A percentile compares a stretch with the other conserved stretches of the same genome.
Conservation (phyloP, 2,888 invertebrate genomes). For the Acrobasis suavella region DNA sequence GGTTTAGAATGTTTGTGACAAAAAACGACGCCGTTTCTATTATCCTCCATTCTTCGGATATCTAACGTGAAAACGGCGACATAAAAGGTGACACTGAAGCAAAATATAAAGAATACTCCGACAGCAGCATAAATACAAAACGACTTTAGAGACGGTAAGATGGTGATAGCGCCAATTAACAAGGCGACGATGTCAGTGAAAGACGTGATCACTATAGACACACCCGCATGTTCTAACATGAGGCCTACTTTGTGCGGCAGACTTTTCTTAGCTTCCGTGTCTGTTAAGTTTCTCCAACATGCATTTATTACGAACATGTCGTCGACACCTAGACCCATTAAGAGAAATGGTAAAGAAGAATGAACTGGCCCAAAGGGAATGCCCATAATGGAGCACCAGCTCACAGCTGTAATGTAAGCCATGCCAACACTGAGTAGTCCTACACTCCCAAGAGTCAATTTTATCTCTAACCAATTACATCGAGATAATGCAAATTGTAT, state of each 20-base stretch:
- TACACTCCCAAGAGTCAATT: conserved; percentile 85
- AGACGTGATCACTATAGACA: conserved; percentile 92
- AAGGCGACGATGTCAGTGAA: conserved; percentile 92
- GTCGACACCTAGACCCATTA: conserved; percentile 91
- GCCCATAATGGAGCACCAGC: conserved; percentile 87
- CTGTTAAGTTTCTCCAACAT: conserved; percentile 86
- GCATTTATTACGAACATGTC: conserved; percentile 94
- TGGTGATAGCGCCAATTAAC: conserved; percentile 89
- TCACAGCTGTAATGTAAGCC: conserved; percentile 87
- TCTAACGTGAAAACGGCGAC: conserved; percentile 89
- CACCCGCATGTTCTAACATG: conserved; percentile 90
- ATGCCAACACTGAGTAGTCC: conserved; percentile 88
- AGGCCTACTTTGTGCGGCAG: conserved; percentile 85
- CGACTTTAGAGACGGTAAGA: conserved; percentile 90
- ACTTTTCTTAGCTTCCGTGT: conserved; percentile 75
- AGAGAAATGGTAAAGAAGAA: conserved; percentile 89
- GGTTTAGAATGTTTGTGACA: conserved; percentile 85
- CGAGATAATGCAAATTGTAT: conserved; percentile 88
- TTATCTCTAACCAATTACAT: conserved; percentile 88
- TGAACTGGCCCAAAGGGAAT: conserved; percentile 91
- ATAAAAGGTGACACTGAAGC: conserved; percentile 91
- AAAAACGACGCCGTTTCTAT: conserved; percentile 85
- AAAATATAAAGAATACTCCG: conserved; percentile 88
- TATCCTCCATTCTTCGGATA: conserved; percentile 82
- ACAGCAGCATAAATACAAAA: conserved; percentile 91